Evolutionary conservation across 2,888 invertebrate species (phyloP), one percentile per base, ranked within the genome.

Genomic region (Heliothis peltigera): DNA sequence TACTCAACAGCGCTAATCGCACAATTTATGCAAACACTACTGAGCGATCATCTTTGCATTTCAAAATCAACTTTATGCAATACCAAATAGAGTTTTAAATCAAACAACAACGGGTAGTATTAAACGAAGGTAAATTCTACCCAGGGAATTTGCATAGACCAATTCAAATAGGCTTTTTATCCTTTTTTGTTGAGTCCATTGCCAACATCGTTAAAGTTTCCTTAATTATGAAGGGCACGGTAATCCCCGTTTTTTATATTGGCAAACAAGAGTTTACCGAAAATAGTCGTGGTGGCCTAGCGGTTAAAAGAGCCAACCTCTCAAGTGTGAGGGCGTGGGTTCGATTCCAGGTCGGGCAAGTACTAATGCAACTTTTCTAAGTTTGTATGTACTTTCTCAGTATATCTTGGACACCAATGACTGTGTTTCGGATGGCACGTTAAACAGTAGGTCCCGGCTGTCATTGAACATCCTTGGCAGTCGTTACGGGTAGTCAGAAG

Each of bases 131-230:
- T 70, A 65, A 67, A 69, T 65, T 67, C 28, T 17, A 43, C 32
- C 55, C 35, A 70, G 62, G 55, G 67, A 67, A 81, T 84, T 84
- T 83, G 70, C 77, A 80, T 80, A 79, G 62, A 75, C 55, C 73
- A 72, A 67, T 69, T 79, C 72, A 75, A 66, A 69, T 62, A 65
- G 21, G 42, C 63, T 67, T 78, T 77, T 64, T 52, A 28, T 48
- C 44, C 18, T 70, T 73, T 80, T 66, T 77, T 48, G 59, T 75
- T 28, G 75, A 81, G 76, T 81, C 75, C 81, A 84, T 71, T 80
- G 86, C 87, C 87, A 88, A 89, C 87, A 84, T 87, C 84, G 85
- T 87, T 86, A 84, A 84, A 86, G 82, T 88, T 87, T 83, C 69
- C 80, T 86, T 89, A 85, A 87, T 89, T 86, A 87, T 82, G 77